phyloP scores from a whole-genome alignment of 1,140 invertebrate species.

The Neodiprion fabricii region DNA sequence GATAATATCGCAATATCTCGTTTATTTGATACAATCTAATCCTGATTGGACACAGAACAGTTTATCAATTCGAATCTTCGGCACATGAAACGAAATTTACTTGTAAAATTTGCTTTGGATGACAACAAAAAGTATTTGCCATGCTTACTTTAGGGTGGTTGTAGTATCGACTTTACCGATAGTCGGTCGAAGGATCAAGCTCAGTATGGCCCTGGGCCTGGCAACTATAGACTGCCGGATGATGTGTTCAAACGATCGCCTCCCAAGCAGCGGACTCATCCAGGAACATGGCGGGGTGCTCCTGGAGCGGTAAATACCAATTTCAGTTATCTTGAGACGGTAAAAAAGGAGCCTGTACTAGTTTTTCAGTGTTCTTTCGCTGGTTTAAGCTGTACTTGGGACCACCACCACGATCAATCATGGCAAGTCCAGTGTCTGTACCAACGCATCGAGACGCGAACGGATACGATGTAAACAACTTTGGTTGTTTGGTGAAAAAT shows the following conservation, averaged over 20 bases:
- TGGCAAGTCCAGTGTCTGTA: constrained; percentile 14
- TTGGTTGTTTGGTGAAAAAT: constrained; percentile 31
- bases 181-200: constrained; percentile 26
- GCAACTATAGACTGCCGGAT: constrained; percentile 13
- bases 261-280: constrained; percentile 18
- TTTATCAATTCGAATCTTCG: too few relatives aligned
- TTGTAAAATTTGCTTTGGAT: not conserved
- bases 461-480: constrained; percentile 27
- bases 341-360: too few relatives aligned
- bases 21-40: too few relatives aligned
- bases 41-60: too few relatives aligned
- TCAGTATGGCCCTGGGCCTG: constrained; percentile 22
- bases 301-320: constrained; percentile 30
- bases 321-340: not conserved
- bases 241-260: constrained; percentile 20
- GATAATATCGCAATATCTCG: too few relatives aligned
- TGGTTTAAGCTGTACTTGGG: constrained; percentile 29
- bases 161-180: constrained; percentile 39
- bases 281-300: constrained; percentile 26
- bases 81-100: too few relatives aligned
- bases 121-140: not conserved
- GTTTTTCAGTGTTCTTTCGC: too few relatives aligned
- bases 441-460: constrained; percentile 31
- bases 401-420: constrained; percentile 26
- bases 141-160: constrained; percentile 34